phyloP scores from a whole-genome alignment of 2,113 vertebrate species.

The Ictalurus punctatus region DNA sequence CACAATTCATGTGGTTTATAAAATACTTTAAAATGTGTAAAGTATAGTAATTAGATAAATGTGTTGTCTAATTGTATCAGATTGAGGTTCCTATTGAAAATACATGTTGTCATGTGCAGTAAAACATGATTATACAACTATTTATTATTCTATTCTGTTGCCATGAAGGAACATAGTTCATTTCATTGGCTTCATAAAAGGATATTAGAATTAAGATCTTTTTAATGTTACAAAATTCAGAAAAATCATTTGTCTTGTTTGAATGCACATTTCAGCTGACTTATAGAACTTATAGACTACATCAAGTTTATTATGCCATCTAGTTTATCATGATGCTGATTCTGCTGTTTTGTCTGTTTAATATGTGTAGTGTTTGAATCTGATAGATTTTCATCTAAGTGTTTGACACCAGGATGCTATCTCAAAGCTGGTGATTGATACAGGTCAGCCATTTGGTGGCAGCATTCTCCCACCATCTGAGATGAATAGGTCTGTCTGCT shows the following conservation, averaged over 20 bases:
- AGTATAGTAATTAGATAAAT: neutral
- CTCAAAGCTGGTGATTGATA: neutral
- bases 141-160: neutral
- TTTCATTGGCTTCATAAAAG: neutral
- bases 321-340: neutral
- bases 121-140: neutral
- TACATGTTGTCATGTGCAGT: neutral
- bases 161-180: too few relatives aligned
- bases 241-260: neutral
- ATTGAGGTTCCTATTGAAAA: neutral
- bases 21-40: neutral
- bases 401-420: neutral
- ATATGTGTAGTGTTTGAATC: neutral
- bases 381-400: neutral
- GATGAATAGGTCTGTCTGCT: neutral
- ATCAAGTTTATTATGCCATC: neutral
- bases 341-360: neutral
- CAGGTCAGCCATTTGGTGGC: neutral
- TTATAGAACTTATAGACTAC: neutral
- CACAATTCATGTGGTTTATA: neutral
- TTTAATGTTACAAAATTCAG: neutral
- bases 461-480: neutral
- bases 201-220: neutral
- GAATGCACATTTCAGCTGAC: neutral
- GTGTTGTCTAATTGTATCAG: neutral